Percentiles rank a stretch among this genome's conserved stretches.
Evolutionary conservation across 2,888 invertebrate species (phyloP).

Genomic region (Brachylomia viminalis): DNA sequence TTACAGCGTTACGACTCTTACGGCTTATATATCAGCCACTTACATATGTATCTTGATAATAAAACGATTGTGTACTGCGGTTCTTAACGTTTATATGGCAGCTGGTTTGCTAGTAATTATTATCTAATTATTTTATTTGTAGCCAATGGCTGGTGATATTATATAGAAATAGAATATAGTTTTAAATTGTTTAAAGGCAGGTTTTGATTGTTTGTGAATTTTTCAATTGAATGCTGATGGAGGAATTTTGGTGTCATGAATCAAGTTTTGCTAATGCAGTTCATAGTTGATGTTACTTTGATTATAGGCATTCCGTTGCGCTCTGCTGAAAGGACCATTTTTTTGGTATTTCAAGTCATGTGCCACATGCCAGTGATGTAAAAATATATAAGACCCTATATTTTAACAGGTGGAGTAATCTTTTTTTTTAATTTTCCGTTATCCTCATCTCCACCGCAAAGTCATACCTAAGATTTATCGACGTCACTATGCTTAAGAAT

Average conservation of each 20-base stretch:
- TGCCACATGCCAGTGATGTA: neutral
- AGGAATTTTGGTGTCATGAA: neutral
- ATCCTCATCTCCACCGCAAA: neutral
- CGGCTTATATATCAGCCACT: constrained; percentile 45
- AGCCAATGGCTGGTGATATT: neutral
- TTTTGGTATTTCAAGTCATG: neutral
- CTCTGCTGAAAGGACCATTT: neutral
- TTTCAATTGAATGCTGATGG: neutral
- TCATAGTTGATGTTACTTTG: neutral
- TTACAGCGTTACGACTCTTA: constrained; percentile 30
- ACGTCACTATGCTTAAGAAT: neutral
- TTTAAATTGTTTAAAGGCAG: neutral
- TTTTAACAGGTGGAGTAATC: neutral
- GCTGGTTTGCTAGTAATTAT: constrained; percentile 31
- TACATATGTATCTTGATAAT: constrained; percentile 61
- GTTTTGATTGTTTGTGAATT: neutral
- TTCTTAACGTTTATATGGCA: constrained; percentile 36
- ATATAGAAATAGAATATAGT: constrained; percentile 7
- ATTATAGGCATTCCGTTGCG: neutral
- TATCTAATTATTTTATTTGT: constrained; percentile 51
- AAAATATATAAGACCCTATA: neutral
- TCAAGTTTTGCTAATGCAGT: neutral
- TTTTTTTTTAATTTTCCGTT: neutral
- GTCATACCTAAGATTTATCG: too few species aligned
- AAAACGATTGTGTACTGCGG: constrained; percentile 49